Conservation (phyloP, 2,797 vertebrate genomes). For the Lagodon rhomboides region DNA sequence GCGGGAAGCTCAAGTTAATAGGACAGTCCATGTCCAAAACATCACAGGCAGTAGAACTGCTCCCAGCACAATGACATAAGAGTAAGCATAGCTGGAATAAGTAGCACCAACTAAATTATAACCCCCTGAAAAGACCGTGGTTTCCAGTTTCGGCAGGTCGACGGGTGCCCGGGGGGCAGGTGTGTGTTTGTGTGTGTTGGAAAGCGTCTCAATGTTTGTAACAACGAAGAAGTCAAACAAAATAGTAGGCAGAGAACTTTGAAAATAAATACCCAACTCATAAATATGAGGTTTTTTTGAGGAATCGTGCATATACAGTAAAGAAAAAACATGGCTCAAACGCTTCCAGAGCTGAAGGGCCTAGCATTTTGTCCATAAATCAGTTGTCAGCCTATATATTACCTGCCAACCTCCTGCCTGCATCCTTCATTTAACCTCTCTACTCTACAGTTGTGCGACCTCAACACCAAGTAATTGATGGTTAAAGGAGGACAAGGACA, state of each 20-base stretch:
- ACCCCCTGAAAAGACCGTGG: slow-evolving; percentile 16
- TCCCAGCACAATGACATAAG: slow-evolving; percentile 43
- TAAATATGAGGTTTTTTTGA: not conserved
- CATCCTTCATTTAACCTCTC: not conserved
- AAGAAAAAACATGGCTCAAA: not conserved
- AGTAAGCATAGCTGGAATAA: slow-evolving; percentile 36
- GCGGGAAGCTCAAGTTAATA: slow-evolving; percentile 41
- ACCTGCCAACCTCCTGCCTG: not conserved
- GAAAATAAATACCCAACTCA: not conserved
- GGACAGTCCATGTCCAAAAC: slow-evolving; percentile 49
- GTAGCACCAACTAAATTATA: slow-evolving; percentile 38
- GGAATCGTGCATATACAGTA: not conserved
- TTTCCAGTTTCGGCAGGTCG: slow-evolving; percentile 29
- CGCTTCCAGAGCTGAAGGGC: not conserved
- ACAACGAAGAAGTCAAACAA: slow-evolving; percentile 25
- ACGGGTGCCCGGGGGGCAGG: slow-evolving; percentile 17
- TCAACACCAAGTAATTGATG: not conserved
- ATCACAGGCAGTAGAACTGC: slow-evolving; percentile 36
- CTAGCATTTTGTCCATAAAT: not conserved
- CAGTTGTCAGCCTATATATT: not conserved
- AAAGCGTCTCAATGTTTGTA: slow-evolving; percentile 20
- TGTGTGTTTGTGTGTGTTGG: slow-evolving; percentile 14
- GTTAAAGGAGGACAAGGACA: not conserved
- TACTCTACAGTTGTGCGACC: not conserved
- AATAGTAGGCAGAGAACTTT: not conserved